Evolutionary conservation across 2,113 vertebrate species (phyloP), one percentile per base, ranked within the genome.

Genomic region (Epinephelus moara): DNA sequence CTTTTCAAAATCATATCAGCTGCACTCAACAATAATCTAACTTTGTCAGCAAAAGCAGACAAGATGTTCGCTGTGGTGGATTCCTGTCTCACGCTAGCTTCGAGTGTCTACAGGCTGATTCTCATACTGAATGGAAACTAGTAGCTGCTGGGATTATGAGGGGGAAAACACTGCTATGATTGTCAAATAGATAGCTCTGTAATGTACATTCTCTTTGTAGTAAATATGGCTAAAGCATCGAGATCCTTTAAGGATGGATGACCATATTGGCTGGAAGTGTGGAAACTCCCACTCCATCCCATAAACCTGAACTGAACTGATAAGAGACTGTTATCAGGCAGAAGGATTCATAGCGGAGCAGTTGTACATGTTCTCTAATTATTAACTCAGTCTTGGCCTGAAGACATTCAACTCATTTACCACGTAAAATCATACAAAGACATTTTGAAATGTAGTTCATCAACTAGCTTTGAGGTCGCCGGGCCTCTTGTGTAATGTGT

Each of bases 291-390:
- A 59, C 73, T 69, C 9, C 12, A 2, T 19, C 70, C 42, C 85
- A 68, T 89, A 90, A 90, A 87, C 60, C 68, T 23, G 61, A 76
- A 19, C 27, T 0, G 61, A 55, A 23, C 85, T 64, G 88, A 90
- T 89, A 93, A 92, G 87, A 70, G 19, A 6, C 49, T 45, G 25
- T 94, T 94, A 94, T 94, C 93, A 55, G 83, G 37, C 69, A 63
- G 68, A 84, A 87, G 78, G 80, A 90, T 92, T 91, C 91, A 87
- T 87, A 89, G 88, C 71, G 37, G 68, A 83, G 71, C 73, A 60
- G 89, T 91, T 88, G 79, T 94, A 87, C 94, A 89, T 84, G 82
- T 91, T 85, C 82, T 93, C 70, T 83, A 95, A 95, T 96, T 89
- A 96, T 96, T 96, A 95, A 95, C 95, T 55, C 40, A 23, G 88